Conservation (phyloP, 2,113 vertebrate genomes). For the Indicator maculatus region DNA sequence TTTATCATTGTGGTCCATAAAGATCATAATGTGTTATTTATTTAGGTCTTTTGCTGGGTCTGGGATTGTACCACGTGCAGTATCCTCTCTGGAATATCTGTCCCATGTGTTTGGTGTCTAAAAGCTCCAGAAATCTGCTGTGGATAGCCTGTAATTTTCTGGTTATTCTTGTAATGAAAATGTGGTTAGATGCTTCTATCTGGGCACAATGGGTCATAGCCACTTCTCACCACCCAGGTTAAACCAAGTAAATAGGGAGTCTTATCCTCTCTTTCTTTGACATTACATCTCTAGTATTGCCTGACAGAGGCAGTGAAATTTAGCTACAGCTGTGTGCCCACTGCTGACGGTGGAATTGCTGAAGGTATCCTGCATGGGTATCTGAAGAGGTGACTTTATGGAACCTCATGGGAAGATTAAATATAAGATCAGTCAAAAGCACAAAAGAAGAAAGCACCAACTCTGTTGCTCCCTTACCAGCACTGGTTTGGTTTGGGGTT, state of each 20-base stretch:
- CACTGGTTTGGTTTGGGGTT: no score
- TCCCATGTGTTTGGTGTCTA: background rate
- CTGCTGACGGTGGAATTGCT: background rate
- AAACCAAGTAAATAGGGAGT: background rate
- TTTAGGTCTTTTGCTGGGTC: background rate
- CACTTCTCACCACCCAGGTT: background rate
- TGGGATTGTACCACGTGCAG: background rate
- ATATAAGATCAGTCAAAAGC: background rate
- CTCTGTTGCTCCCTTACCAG: background rate
- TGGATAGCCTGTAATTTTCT: background rate
- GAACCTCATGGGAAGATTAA: background rate
- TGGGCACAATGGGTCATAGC: fast-evolving
- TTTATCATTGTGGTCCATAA: background rate
- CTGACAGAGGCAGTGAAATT: background rate
- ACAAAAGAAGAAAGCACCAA: background rate
- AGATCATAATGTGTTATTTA: background rate
- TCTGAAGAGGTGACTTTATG: background rate
- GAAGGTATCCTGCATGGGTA: background rate
- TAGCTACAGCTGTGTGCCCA: background rate
- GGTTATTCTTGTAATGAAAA: background rate
- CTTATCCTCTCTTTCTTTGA: background rate
- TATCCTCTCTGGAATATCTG: background rate
- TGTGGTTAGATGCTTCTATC: background rate
- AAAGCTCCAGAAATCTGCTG: background rate
- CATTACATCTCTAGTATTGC: background rate